Percentiles rank a stretch among this genome's conserved stretches.
Evolutionary conservation across 2,113 vertebrate species (phyloP).

Genomic region (Paradoxurus hermaphroditus): DNA sequence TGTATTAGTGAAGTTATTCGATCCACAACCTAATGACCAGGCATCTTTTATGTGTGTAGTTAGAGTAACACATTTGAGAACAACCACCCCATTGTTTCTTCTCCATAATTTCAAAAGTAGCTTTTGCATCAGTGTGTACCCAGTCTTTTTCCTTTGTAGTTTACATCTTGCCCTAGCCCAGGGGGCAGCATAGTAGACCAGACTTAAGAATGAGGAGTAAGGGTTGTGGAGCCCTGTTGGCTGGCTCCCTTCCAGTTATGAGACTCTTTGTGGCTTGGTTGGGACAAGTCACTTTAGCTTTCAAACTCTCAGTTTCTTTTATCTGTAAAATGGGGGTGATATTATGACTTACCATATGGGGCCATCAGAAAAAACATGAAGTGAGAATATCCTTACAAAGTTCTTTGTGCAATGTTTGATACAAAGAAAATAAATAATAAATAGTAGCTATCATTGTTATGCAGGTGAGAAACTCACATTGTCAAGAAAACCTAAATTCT

Average conservation of each 20-base stretch:
- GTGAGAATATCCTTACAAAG: background rate
- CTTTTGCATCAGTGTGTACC: background rate
- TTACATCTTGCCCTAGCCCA: background rate
- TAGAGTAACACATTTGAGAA: background rate
- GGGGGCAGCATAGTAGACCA: background rate
- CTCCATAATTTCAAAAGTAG: background rate
- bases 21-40: background rate
- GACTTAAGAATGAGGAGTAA: background rate
- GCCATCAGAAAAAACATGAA: background rate
- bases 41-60: background rate
- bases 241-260: background rate
- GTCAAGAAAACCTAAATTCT: background rate
- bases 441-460: background rate
- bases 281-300: background rate
- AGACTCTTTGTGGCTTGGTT: background rate
- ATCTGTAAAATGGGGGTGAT: background rate
- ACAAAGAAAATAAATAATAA: background rate
- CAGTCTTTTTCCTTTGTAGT: background rate
- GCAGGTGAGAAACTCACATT: background rate
- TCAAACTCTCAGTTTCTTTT: background rate
- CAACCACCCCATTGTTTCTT: background rate
- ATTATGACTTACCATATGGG: background rate
- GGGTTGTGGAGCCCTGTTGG: accelerated
- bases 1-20: background rate
- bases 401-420: background rate